These are phyloP conservation scores for Spilosoma lubricipeda DNA, from an alignment of 2,888 invertebrate genomes.

Conservation along the genomic window DNA sequence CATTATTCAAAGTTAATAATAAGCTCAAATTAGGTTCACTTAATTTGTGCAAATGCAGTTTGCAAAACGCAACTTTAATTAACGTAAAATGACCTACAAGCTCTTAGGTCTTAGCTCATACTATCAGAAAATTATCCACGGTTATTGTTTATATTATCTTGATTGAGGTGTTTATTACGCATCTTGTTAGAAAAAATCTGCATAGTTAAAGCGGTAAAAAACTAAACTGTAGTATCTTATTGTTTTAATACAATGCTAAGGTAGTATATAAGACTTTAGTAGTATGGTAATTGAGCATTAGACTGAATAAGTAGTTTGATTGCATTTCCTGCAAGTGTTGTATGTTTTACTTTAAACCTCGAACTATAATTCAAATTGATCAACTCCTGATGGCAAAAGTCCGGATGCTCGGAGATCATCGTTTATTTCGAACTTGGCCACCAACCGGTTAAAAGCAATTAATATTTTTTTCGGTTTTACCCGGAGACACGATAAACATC, in stretches of 20 bases:
- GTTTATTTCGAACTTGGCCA: too few species aligned
- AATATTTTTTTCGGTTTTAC: background rate
- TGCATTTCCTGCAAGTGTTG: background rate
- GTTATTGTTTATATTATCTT: slow-evolving; percentile 41
- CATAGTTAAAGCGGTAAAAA: background rate
- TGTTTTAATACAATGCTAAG: background rate
- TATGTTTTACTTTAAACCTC: background rate
- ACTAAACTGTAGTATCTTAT: background rate
- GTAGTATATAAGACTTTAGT: background rate
- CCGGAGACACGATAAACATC: background rate
- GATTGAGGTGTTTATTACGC: slow-evolving; percentile 33
- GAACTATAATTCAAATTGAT: background rate
- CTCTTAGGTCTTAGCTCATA: slow-evolving; percentile 18
- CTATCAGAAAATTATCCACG: slow-evolving; percentile 36
- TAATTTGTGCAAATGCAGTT: slow-evolving; percentile 30
- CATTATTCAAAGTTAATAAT: slow-evolving; percentile 36
- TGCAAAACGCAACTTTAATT: slow-evolving; percentile 45
- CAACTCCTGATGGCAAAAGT: background rate
- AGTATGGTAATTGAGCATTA: background rate
- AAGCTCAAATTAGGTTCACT: slow-evolving; percentile 31
- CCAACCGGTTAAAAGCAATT: too few species aligned
- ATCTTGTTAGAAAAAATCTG: slow-evolving; percentile 18
- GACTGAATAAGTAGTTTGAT: background rate
- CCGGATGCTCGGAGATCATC: background rate
- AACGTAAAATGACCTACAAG: slow-evolving; percentile 19